Conservation (phyloP, 2,797 vertebrate genomes). For the Peromyscus eremicus region DNA sequence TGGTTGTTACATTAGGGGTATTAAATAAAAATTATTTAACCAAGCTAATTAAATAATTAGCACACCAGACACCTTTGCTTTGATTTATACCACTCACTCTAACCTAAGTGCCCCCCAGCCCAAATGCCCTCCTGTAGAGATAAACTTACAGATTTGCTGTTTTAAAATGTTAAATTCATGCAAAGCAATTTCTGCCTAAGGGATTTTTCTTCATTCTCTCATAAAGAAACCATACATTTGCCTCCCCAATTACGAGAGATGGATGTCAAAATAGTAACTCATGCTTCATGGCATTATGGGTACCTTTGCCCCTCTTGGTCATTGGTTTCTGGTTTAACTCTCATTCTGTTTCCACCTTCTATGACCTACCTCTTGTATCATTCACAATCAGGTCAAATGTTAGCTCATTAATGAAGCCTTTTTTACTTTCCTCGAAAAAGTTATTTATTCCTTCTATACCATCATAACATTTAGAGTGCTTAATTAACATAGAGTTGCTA, state of each 20-base stretch:
- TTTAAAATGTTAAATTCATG: neutral
- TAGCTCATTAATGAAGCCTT: neutral
- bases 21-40: neutral
- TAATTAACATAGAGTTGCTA: neutral
- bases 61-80: neutral
- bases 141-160: neutral
- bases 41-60: neutral
- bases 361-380: neutral
- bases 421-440: neutral
- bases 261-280: neutral
- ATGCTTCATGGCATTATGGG: neutral
- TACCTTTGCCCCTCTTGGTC: neutral
- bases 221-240: neutral
- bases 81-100: neutral
- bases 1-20: neutral
- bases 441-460: neutral
- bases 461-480: neutral
- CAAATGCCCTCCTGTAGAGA: neutral
- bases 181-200: neutral
- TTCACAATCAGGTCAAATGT: conserved; percentile 5
- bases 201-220: neutral
- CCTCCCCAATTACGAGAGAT: neutral
- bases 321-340: neutral
- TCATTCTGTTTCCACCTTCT: neutral
- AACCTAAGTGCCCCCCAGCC: neutral